phyloP scores from a whole-genome alignment of 2,888 invertebrate genomes.

The Tanytarsus gracilentus region DNA sequence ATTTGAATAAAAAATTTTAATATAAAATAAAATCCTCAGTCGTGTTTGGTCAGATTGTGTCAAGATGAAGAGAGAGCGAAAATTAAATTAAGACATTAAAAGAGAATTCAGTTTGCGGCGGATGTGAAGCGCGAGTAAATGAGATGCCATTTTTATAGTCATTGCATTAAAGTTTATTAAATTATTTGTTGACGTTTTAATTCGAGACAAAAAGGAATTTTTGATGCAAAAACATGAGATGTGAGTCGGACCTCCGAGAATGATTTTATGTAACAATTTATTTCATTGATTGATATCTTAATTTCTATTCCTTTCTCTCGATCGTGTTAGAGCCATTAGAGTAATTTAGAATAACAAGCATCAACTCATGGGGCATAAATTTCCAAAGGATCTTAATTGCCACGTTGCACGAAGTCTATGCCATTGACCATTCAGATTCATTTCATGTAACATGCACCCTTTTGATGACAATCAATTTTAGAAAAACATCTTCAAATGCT shows the following conservation, averaged over 20 bases:
- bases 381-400: constrained; percentile 2
- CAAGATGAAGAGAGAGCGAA: too few species aligned
- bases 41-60: too few species aligned
- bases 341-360: not conserved
- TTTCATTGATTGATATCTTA: not conserved
- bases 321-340: not conserved
- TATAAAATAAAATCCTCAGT: too few species aligned
- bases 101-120: too few species aligned
- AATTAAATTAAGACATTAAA: too few species aligned
- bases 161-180: constrained; percentile 9
- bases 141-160: not conserved
- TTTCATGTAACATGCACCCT: too few species aligned
- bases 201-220: not conserved
- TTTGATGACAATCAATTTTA: not conserved
- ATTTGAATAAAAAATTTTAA: too few species aligned
- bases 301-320: not conserved
- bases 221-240: constrained; percentile 2
- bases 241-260: not conserved
- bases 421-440: too few species aligned
- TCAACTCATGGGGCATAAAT: constrained; percentile 1
- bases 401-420: too few species aligned
- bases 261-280: not conserved
- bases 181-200: constrained; percentile 15
- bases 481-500: not conserved
- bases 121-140: not conserved